Percentiles rank a stretch among this genome's conserved stretches.
These are phyloP conservation scores for Neolamprologus longior DNA, from an alignment of 2,113 vertebrate species.

Conservation along the genomic window DNA sequence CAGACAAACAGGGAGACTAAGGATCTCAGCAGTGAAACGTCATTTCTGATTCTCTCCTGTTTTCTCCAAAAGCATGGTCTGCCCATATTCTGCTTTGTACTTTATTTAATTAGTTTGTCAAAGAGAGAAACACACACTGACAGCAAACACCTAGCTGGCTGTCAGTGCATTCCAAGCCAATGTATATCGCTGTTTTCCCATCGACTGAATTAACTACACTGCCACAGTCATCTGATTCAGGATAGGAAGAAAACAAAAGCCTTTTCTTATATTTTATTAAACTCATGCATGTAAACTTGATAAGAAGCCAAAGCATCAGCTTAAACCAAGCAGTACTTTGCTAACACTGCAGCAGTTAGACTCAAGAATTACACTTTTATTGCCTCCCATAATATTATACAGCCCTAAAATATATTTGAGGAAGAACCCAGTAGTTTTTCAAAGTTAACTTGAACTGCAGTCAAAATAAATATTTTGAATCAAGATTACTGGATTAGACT, in stretches of 20 bases:
- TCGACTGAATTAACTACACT: not conserved
- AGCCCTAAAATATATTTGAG: not conserved
- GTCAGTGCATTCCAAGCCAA: not conserved
- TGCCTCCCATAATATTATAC: not conserved
- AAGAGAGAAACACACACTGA: slow-evolving; percentile 7
- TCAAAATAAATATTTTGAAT: not conserved
- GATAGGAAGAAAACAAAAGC: not conserved
- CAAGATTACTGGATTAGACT: not conserved
- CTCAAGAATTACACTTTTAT: not conserved
- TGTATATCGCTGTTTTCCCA: not conserved
- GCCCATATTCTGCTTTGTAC: slow-evolving; percentile 5
- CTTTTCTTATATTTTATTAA: not conserved
- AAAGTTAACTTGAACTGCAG: not conserved
- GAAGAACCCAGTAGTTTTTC: not conserved
- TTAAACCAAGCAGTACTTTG: not conserved
- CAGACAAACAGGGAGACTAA: not conserved
- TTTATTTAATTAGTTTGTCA: slow-evolving; percentile 25
- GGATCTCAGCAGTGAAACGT: not conserved
- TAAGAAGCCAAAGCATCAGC: not conserved
- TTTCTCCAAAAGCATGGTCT: not conserved
- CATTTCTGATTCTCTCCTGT: not conserved
- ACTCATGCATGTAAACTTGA: not conserved
- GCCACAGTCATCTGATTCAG: not conserved
- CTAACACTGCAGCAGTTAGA: not conserved
- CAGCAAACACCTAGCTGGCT: not conserved